Percentiles rank a stretch among this genome's conserved stretches.
Evolutionary conservation across 2,113 vertebrate species (phyloP).

Genomic region (Otocyon megalotis): DNA sequence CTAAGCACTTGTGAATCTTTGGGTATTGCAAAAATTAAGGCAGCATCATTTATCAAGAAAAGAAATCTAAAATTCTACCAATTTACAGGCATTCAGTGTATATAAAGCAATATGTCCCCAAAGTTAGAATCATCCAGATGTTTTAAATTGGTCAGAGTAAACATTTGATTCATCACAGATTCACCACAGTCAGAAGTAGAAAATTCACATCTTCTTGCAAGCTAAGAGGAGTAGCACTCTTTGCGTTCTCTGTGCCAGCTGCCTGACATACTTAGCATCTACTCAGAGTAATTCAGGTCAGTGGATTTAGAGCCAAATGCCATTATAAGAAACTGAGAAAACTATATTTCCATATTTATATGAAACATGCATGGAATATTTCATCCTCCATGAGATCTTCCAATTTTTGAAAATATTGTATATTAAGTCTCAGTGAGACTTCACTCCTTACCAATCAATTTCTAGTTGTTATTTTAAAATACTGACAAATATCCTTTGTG

Average conservation of each 20-base stretch:
- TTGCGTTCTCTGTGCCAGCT: background rate
- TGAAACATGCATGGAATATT: background rate
- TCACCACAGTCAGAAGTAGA: background rate
- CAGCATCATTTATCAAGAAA: background rate
- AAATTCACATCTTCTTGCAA: background rate
- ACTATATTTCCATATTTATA: background rate
- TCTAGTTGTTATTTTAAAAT: background rate
- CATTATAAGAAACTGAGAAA: background rate
- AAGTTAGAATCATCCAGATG: conserved; percentile 37
- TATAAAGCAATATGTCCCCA: background rate
- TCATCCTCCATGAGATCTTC: background rate
- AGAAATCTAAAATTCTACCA: conserved; percentile 31
- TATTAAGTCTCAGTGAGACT: background rate
- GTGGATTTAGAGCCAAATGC: background rate
- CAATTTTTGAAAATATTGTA: background rate
- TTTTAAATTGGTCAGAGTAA: conserved; percentile 39
- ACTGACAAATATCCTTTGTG: background rate
- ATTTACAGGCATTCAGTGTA: background rate
- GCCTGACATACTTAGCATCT: background rate
- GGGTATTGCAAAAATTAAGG: conserved; percentile 11
- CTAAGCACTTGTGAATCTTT: background rate
- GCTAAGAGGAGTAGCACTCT: background rate
- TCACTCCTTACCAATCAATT: background rate
- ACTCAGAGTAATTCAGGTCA: conserved; percentile 7
- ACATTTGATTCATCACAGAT: conserved; percentile 10